Evolutionary conservation across 2,888 invertebrate species (phyloP), one percentile per base, ranked within the genome.

Genomic region (Apotomis turbidana): DNA sequence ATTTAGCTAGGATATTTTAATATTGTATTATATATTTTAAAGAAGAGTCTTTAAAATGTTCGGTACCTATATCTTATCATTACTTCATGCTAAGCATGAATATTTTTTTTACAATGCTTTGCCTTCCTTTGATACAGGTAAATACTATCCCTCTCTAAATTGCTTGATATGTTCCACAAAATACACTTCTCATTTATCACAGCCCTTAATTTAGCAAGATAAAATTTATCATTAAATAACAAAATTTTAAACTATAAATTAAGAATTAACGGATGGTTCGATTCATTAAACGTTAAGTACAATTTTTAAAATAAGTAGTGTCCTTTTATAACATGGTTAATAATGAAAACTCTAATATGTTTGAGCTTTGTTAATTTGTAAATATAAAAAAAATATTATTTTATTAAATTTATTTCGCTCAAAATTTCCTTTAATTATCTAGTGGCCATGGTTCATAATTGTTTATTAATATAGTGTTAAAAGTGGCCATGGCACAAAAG

Each of bases 141-240:
- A 46, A 68, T 38, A 15, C 9, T 38, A 54, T 55, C 51, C 78
- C 79, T 80, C 77, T 77, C 77, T 27, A 27, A 75, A 77, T 81
- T 74, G 79, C 83, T 79, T 83, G 88, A 90, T 88, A 87, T 88
- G 87, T 85, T 84, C 79, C 80, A 81, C 80, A 83, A 83, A 84
- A 85, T 87, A 87, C 83, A 85, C 83, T 86, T 81, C 84, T 84
- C 87, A 83, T 85, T 83, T 88, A 91, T 92, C 91, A 92, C 91
- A 92, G 91, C 91, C 91, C 89, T 83, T 85, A 84, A 81, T 86
- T 85, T 85, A 85, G 86, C 86, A 85, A 83, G 83, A 82, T 81
- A 78, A 80, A 81, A 70, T 75, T 79, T 88, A 87, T 76, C 79
- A 88, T 85, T 87, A 87, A 86, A 85, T 84, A 90, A 90, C 89